Conservation (phyloP, 1,140 invertebrate species). For the Samia ricini region DNA sequence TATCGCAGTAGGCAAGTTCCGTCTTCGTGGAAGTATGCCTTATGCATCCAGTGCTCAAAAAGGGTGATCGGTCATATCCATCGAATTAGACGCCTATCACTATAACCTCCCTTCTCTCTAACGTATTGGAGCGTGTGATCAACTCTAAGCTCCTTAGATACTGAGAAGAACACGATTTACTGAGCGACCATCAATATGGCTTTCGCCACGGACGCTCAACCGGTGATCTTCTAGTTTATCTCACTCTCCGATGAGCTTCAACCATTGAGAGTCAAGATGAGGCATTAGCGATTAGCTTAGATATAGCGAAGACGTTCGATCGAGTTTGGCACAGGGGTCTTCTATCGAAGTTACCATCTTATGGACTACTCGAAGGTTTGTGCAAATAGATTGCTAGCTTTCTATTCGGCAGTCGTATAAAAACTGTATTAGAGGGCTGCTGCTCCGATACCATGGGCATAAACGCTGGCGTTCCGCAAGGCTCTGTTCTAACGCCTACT, state of each 20-base stretch:
- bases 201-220: conserved; percentile 22
- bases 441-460: too few species aligned
- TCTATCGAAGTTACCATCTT: too few species aligned
- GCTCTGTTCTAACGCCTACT: too few species aligned
- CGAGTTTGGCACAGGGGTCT: conserved; percentile 2
- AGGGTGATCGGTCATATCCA: not conserved
- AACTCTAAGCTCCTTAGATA: conserved; percentile 2
- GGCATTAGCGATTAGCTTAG: not conserved
- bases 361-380: too few species aligned
- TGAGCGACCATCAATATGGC: conserved; percentile 20
- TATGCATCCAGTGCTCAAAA: not conserved
- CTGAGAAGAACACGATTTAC: conserved; percentile 4
- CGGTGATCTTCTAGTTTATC: conserved; percentile 19
- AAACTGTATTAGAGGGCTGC: too few species aligned
- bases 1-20: not conserved
- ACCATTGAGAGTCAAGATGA: conserved; percentile 23
- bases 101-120: not conserved
- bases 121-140: not conserved
- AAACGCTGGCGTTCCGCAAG: too few species aligned
- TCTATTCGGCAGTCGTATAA: too few species aligned
- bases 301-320: conserved; percentile 2
- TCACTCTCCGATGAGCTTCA: conserved; percentile 19
- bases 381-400: too few species aligned
- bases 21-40: not conserved
- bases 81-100: not conserved